Base-by-base conservation (phyloP, 2,113 vertebrate species). In the Cavia aperea region DNA sequence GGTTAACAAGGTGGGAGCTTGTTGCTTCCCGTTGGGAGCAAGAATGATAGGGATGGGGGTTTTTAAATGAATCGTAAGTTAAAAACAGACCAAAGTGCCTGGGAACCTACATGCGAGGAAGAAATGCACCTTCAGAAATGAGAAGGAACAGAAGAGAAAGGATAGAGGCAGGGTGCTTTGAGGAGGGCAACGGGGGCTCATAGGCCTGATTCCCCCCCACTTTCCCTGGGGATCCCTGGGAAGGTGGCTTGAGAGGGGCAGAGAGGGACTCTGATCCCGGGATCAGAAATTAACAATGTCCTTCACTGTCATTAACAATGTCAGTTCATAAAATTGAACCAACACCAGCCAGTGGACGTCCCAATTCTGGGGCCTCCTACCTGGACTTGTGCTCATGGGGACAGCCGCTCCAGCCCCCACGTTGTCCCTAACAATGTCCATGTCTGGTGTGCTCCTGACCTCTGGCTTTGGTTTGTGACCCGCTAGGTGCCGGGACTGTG, bases 211-310 rank as follows among this genome's bases (percentile, higher is more conserved):
- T 31, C 4, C 18, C 60, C 18, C 36, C 39, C 39, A 39, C 2
- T 13, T 6, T 10, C 31, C 7, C 6, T 10, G 18, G 0, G 72
- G 95, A 95, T 88, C 88, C 92, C 93, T 62, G 86, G 9, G 12
- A 87, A 54, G 86, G 90, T 92, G 91, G 96, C 95, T 97, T 92
- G 92, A 95, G 60, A 4, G 95, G 95, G 96, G 92, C 82, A 24
- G 8, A 63, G 97, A 96, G 94, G 93, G 97, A 96, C 97, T 96
- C 94, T 92, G 39, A 39, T 95, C 96, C 96, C 97, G 90, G 93
- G 95, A 96, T 96, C 96, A 85, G 94, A 97, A 97, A 97, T 96
- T 97, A 97, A 97, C 96, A 97, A 95, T 96, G 95, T 96, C 96
- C 96, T 96, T 97, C 94, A 94, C 96, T 3, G 39, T 39, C 39